Evolutionary conservation across 2,888 invertebrate species (phyloP).

Genomic region (Leptogaster cylindrica): DNA sequence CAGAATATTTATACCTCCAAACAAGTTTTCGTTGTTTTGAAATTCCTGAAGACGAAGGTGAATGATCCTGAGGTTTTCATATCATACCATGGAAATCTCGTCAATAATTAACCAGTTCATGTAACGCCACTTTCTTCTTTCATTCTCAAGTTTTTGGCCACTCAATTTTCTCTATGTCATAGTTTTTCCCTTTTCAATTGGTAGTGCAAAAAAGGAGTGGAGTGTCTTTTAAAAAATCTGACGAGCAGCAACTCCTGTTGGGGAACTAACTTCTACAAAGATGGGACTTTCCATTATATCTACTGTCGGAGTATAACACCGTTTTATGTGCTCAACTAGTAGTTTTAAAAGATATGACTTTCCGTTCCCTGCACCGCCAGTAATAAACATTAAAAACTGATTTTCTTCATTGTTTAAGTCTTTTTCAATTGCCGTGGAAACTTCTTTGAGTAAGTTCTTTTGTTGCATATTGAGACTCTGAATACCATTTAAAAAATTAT

Average conservation of each 20-base stretch:
- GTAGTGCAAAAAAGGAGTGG: background rate
- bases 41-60: background rate
- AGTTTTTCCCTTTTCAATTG: background rate
- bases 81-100: background rate
- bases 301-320: background rate
- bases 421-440: background rate
- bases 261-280: background rate
- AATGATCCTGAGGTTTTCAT: background rate
- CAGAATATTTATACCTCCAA: too few species aligned
- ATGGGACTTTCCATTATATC: background rate
- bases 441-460: background rate
- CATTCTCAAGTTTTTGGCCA: background rate
- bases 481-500: too few species aligned
- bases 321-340: slow-evolving; percentile 1
- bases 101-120: background rate
- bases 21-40: too few species aligned
- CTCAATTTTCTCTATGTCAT: background rate
- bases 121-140: background rate
- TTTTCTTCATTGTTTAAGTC: background rate
- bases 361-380: background rate
- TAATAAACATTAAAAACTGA: slow-evolving; percentile 4
- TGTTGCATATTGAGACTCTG: too few species aligned
- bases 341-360: slow-evolving; percentile 2
- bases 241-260: background rate
- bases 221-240: background rate